phyloP scores from a whole-genome alignment of 2,797 vertebrate genomes.

The Halcyon smyrnensis region DNA sequence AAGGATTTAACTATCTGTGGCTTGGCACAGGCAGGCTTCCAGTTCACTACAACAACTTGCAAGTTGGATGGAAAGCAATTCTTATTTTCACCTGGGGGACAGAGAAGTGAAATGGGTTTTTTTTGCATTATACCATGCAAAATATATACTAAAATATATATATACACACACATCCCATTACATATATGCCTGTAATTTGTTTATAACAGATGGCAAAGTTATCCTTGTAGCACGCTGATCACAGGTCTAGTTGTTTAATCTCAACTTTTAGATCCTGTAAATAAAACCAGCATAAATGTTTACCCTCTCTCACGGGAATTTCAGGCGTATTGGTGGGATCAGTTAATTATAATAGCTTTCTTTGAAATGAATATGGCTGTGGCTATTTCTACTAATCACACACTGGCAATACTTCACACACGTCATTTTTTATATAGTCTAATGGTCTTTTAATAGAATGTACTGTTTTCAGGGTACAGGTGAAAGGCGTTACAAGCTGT shows the following conservation, averaged over 20 bases:
- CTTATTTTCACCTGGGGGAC: not conserved
- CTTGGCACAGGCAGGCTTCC: not conserved
- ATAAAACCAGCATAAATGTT: conserved; percentile 3
- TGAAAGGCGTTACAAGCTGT: not conserved
- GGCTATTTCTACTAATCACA: conserved; percentile 16
- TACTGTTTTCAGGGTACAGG: conserved; percentile 3
- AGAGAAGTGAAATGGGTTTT: not conserved
- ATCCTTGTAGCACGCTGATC: not conserved
- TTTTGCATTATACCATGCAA: not conserved
- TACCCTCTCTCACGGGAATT: not conserved
- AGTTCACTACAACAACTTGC: not conserved
- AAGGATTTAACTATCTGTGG: not conserved
- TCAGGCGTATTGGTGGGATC: not conserved
- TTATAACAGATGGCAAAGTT: not conserved
- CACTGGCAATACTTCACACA: conserved; percentile 37
- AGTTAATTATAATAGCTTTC: conserved; percentile 20
- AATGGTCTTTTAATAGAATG: conserved; percentile 36
- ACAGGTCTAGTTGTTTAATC: not conserved
- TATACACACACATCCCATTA: not conserved
- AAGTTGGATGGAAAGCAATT: not conserved
- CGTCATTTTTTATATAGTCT: not conserved
- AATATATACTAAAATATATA: not conserved
- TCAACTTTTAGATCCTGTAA: not conserved
- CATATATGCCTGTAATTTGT: not conserved
- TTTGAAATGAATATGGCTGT: conserved; percentile 29